Conservation (phyloP, 2,113 vertebrate genomes). For the Lathamus discolor region DNA sequence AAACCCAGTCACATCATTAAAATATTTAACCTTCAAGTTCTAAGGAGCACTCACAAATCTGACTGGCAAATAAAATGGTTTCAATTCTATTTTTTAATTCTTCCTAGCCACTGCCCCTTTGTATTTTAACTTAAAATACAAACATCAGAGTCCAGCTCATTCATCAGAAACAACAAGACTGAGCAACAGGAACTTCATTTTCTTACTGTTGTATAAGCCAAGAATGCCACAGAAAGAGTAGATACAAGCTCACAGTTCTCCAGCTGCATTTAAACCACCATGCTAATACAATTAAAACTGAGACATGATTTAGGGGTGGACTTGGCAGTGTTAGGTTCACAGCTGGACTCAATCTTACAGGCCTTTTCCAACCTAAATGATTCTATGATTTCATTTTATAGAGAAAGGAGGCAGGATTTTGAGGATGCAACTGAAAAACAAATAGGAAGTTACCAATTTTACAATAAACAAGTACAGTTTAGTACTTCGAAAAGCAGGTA, state of each 20-base stretch:
- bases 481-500: neutral
- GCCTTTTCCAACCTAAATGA: neutral
- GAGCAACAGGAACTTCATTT: neutral
- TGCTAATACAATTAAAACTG: neutral
- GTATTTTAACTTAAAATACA: neutral
- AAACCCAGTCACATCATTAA: neutral
- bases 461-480: neutral
- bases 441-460: neutral
- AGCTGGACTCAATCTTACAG: neutral
- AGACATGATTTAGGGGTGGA: neutral
- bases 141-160: neutral
- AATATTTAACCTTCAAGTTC: slow-evolving; percentile 15
- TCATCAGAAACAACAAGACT: neutral
- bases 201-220: neutral
- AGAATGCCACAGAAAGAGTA: neutral
- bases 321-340: neutral
- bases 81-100: neutral
- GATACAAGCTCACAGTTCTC: neutral
- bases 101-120: neutral
- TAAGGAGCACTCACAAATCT: neutral
- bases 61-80: neutral
- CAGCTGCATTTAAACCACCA: neutral
- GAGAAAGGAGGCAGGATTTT: neutral
- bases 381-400: neutral
- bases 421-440: neutral